phyloP scores from a whole-genome alignment of 2,888 invertebrate genomes.

The Cetonia aurata region DNA sequence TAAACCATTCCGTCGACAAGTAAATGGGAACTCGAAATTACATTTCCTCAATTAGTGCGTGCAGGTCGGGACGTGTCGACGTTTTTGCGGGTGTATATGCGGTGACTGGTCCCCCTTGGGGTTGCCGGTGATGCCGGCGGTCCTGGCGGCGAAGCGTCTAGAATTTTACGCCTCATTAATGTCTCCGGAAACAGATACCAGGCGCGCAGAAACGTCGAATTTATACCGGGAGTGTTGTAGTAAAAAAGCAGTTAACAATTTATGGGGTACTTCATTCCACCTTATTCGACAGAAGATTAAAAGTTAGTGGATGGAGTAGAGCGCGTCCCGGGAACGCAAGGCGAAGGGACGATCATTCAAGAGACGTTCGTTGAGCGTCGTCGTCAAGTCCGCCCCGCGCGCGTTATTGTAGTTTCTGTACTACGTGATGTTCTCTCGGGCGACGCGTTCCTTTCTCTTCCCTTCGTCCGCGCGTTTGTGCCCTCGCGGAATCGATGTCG shows the following conservation, averaged over 20 bases:
- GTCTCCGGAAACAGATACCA: slow-evolving; percentile 44
- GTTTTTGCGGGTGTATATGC: neutral
- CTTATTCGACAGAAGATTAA: slow-evolving; percentile 53
- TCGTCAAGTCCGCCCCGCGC: neutral
- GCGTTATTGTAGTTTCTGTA: slow-evolving; percentile 29
- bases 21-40: slow-evolving; percentile 26
- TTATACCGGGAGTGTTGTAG: slow-evolving; percentile 41
- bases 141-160: slow-evolving; percentile 38
- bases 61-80: slow-evolving; percentile 8
- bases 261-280: slow-evolving; percentile 53
- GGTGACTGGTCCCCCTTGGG: neutral
- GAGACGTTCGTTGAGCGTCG: neutral
- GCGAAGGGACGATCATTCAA: neutral
- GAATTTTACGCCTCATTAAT: slow-evolving; percentile 48
- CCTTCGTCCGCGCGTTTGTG: neutral
- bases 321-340: neutral
- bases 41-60: slow-evolving; percentile 43
- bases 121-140: slow-evolving; percentile 17
- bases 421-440: neutral
- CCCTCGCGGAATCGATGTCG: slow-evolving; percentile 55
- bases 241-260: slow-evolving; percentile 54
- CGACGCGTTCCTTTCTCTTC: neutral
- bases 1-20: slow-evolving; percentile 16
- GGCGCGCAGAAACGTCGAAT: slow-evolving; percentile 38
- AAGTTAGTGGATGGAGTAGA: slow-evolving; percentile 46